Percentiles rank a stretch among this genome's conserved stretches.
Conservation (phyloP, 2,888 invertebrate genomes). For the Nemapogon koenigi region DNA sequence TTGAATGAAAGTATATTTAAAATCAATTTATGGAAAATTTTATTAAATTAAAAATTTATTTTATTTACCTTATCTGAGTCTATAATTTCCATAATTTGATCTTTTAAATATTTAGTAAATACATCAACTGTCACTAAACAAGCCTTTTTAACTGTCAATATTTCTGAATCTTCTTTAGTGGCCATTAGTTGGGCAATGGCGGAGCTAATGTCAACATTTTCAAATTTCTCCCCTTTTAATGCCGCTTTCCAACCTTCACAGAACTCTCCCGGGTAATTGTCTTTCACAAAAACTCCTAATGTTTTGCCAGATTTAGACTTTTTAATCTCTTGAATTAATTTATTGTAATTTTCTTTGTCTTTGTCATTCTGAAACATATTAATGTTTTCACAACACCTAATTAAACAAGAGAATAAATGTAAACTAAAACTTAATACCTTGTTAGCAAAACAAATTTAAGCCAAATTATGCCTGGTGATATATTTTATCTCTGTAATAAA, state of each 20-base stretch:
- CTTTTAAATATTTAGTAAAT: conserved; percentile 94
- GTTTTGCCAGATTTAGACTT: conserved; percentile 88
- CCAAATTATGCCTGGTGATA: too few relatives aligned
- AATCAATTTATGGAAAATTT: background rate
- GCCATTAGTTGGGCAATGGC: conserved; percentile 88
- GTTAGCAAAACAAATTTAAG: too few relatives aligned
- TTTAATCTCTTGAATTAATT: conserved; percentile 80
- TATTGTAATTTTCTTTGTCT: conserved; percentile 88
- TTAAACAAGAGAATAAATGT: too few relatives aligned
- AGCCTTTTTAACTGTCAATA: conserved; percentile 90
- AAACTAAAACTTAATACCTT: conserved; percentile 2
- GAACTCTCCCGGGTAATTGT: conserved; percentile 92
- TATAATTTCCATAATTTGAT: conserved; percentile 98
- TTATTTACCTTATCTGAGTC: conserved; percentile 92
- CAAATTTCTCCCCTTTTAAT: conserved; percentile 79
- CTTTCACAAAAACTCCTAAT: conserved; percentile 91
- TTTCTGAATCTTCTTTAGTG: conserved; percentile 92
- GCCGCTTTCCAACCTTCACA: conserved; percentile 88
- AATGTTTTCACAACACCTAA: too few relatives aligned
- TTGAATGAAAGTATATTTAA: background rate
- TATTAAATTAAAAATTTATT: background rate
- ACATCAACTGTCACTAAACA: conserved; percentile 92
- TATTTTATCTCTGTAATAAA: too few relatives aligned
- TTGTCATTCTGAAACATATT: conserved; percentile 74
- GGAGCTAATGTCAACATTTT: conserved; percentile 85